Base-by-base conservation (phyloP, 2,797 vertebrate species). In the Danio aesculapii region DNA sequence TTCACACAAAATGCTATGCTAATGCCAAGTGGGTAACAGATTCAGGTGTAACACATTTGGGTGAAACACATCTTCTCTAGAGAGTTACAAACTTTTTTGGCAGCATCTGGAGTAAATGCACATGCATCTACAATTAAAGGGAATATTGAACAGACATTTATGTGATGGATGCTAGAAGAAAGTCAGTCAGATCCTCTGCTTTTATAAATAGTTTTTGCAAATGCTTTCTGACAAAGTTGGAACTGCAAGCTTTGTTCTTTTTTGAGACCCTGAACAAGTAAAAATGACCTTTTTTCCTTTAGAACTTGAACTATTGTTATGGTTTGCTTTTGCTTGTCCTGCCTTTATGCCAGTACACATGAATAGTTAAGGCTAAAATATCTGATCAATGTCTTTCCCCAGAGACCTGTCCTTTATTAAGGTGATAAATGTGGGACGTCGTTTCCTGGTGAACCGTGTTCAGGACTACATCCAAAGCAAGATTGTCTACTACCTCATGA, bases 391-490 rank as follows among this genome's bases (percentile, higher is more conserved):
- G 30, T 43, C n/a, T 62, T 58, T 0, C 49, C 77, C 76, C 90
- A 99, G 98, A 93, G 96, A 98, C 82, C 92, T 95, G 21, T 99
- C 98, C 81, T 98, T 99, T 81, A 98, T 99, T 87, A 98, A 99
- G 89, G 97, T 99, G 89, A 97, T 99, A 83, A 99, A 99, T 0
- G 98, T 99, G 87, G 98, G 98, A 13, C 96, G 97, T 59, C 94
- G 97, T 1, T 99, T 98, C 85, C 91, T 99, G 79, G 97, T 99
- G 75, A 99, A 99, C 92, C 93, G 94, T 71, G 95, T 99, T 55
- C 97, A 98, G 84, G 98, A 99, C 92, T 99, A 99, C 91, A 99
- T 99, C 92, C 98, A 99, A 94, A 99, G 98, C 83, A 98, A 98
- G 89, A 99, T 99, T 0, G 98, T 99, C 64, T 99, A 99, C 94